Conservation (phyloP, 2,797 vertebrate species). For the Manis pentadactyla region DNA sequence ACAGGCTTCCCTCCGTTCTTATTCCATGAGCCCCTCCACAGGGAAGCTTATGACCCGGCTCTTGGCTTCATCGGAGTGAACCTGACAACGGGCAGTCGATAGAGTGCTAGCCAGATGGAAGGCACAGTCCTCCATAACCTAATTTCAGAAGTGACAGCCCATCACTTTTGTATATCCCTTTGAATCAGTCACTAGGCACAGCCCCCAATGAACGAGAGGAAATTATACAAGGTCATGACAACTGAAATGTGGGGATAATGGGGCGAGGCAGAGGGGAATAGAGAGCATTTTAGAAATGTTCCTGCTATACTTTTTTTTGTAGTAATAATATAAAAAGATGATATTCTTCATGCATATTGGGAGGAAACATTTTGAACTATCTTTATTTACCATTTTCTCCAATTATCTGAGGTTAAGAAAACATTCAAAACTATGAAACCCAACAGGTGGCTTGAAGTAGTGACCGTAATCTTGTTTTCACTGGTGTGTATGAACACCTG, state of each 20-base stretch:
- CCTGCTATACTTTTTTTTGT: neutral
- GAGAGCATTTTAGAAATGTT: neutral
- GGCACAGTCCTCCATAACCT: neutral
- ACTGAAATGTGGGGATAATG: neutral
- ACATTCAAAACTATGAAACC: neutral
- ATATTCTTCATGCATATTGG: neutral
- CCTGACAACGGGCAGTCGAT: too few relatives aligned
- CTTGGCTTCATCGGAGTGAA: neutral
- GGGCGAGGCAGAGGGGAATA: neutral
- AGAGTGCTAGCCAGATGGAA: neutral
- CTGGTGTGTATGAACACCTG: neutral
- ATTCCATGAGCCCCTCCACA: neutral
- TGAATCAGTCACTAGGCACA: neutral
- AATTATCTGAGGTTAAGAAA: neutral
- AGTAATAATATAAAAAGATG: neutral
- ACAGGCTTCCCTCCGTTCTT: too few relatives aligned
- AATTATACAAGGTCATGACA: neutral
- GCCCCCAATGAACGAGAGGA: neutral
- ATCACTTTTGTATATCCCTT: neutral
- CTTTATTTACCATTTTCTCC: neutral
- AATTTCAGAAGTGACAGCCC: neutral
- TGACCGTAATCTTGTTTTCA: neutral
- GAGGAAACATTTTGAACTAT: neutral
- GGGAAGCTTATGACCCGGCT: neutral
- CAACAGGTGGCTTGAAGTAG: neutral